Percentiles rank a stretch among this genome's conserved stretches.
These are phyloP conservation scores for Scleropages formosus DNA, from an alignment of 2,797 vertebrate genomes.

Conservation along the genomic window DNA sequence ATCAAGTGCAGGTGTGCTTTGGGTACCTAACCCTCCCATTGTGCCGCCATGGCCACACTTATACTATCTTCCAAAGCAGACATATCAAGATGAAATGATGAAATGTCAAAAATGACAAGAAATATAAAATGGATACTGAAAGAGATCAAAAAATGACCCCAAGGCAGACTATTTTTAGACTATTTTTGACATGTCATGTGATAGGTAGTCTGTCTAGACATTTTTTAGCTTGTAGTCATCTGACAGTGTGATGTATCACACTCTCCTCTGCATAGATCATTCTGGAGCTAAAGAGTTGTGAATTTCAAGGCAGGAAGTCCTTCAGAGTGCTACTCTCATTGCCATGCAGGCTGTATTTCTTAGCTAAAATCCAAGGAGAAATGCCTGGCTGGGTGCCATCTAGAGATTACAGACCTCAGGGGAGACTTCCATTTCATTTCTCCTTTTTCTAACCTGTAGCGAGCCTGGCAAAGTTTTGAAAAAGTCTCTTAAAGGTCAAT, in stretches of 20 bases:
- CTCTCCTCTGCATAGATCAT: background rate
- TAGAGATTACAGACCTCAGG: constrained; percentile 8
- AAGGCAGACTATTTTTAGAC: background rate
- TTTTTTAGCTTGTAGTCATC: background rate
- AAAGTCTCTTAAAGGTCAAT: constrained; percentile 21
- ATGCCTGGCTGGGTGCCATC: background rate
- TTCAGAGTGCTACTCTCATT: background rate
- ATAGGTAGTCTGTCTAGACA: constrained; percentile 15
- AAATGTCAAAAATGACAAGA: background rate
- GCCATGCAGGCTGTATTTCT: constrained; percentile 23
- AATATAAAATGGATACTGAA: background rate
- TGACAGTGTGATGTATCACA: background rate
- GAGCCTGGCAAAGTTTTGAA: background rate
- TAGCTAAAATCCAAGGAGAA: background rate
- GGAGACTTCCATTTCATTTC: constrained; percentile 22
- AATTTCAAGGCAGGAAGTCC: constrained; percentile 2
- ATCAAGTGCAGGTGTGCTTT: too few relatives aligned
- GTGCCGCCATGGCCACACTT: too few relatives aligned
- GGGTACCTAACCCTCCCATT: too few relatives aligned
- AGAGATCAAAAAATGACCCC: background rate
- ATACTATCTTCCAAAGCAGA: constrained; percentile 9
- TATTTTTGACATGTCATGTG: constrained; percentile 8
- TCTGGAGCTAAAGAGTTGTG: background rate
- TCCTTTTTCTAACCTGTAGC: constrained; percentile 42
- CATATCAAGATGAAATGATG: background rate